Evolutionary conservation across 2,888 invertebrate genomes (phyloP), one percentile per base, ranked within the genome.

Genomic region (Phytoseiulus persimilis): DNA sequence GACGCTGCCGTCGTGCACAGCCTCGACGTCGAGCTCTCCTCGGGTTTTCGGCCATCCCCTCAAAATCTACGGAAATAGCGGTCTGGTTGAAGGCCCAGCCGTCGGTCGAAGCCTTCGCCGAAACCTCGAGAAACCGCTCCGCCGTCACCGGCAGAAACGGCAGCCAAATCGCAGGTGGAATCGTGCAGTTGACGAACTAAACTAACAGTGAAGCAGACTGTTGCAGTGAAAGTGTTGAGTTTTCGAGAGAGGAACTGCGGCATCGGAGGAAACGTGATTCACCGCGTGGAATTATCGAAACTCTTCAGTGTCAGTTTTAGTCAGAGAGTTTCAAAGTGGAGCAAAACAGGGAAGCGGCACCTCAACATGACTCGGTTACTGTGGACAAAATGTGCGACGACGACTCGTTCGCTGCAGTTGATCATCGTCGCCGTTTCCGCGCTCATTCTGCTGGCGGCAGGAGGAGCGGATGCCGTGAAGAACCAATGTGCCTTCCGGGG

Each of bases 401-500:
- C 65, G 65, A 39, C 39, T n/a, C n/a, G n/a, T n/a, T n/a, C n/a
- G 39, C 3, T 39, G 3, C 39, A 9, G 39, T 39, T 9, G 39
- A 39, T 39, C 39, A 9, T 39, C 9, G 39, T 39, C 9, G 39
- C 39, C 9, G 65, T 65, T 28, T 14, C 65, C 28, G 9, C 18
- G 14, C 9, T 65, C 2, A 23, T 65, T 65, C 23, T 65, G 14
- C 18, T 65, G 65, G 14, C 28, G 28, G 31, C 31, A 90, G 32
- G 18, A 32, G 65, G 31, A 28, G 84, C 32, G n/a, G 31, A 31
- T 83, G 83, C 84, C 83, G 83, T 32, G n/a, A 31, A 28, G 87
- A 87, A 87, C 31, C 90, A 90, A 23, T 91, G 91, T 90, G 90
- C 91, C 32, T 90, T 90, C 90, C 84, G 90, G 83, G 90, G 89